phyloP scores from a whole-genome alignment of 2,888 invertebrate genomes.

The Zygothrica quintamaculata region DNA sequence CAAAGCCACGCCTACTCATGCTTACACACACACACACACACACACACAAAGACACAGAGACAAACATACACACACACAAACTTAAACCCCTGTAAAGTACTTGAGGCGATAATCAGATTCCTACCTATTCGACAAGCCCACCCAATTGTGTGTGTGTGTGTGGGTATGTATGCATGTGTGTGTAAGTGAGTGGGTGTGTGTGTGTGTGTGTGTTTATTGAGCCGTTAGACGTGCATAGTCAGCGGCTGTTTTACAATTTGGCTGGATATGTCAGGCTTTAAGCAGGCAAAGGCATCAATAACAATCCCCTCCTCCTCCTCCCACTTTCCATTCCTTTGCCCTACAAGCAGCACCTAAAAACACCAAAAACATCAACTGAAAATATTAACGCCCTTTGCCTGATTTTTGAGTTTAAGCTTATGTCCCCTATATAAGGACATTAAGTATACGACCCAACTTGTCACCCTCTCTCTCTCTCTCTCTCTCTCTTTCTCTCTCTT shows the following conservation, averaged over 20 bases:
- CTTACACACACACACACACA: background rate
- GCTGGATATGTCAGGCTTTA: slow-evolving; percentile 31
- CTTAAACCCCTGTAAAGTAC: slow-evolving; percentile 47
- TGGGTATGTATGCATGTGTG: slow-evolving; percentile 31
- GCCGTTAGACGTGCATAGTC: slow-evolving; percentile 60
- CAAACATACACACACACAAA: slow-evolving; percentile 5
- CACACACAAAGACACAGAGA: slow-evolving; percentile 31
- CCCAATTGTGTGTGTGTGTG: slow-evolving; percentile 11
- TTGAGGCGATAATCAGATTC: slow-evolving; percentile 75
- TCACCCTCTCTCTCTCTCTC: too few species aligned
- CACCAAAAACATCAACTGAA: too few species aligned
- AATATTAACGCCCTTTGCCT: too few species aligned
- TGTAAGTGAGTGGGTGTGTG: slow-evolving; percentile 14
- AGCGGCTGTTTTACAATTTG: slow-evolving; percentile 62
- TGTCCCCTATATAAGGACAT: slow-evolving; percentile 10
- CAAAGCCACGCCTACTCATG: background rate
- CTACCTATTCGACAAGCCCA: slow-evolving; percentile 19
- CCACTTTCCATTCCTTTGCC: too few species aligned
- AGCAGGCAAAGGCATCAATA: slow-evolving; percentile 24
- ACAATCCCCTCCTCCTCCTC: too few species aligned
- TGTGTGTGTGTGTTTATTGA: slow-evolving; percentile 31
- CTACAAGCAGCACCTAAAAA: too few species aligned
- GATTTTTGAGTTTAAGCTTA: slow-evolving; percentile 24
- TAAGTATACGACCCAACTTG: slow-evolving; percentile 15
- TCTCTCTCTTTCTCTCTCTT: too few species aligned